A percentile compares a stretch with the other conserved stretches of the same genome.
These are phyloP conservation scores for Trachymyrmex septentrionalis DNA, from an alignment of 1,140 invertebrate genomes.

Conservation along the genomic window DNA sequence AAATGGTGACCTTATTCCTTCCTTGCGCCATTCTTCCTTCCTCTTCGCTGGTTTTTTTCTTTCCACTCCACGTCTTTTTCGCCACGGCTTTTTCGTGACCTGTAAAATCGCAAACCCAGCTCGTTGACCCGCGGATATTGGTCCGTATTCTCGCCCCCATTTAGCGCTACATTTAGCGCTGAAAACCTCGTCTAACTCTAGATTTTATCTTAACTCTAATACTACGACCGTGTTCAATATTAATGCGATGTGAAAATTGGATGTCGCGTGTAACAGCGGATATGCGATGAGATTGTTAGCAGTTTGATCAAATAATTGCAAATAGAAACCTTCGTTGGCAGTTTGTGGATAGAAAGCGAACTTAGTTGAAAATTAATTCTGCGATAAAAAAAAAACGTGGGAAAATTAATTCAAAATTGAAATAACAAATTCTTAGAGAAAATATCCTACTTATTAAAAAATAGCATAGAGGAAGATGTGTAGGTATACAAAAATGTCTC, in stretches of 20 bases:
- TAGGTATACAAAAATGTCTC: background rate
- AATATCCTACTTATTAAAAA: background rate
- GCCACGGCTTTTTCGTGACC: constrained; percentile 48
- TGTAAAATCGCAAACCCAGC: constrained; percentile 57
- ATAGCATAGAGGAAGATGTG: background rate
- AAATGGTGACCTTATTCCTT: constrained; percentile 18
- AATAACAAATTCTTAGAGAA: background rate
- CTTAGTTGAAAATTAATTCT: background rate
- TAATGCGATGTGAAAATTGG: constrained; percentile 18
- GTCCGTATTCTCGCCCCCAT: constrained; percentile 31
- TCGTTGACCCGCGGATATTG: constrained; percentile 39
- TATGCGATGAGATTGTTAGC: constrained; percentile 1
- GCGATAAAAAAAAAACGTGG: background rate
- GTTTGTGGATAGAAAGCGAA: background rate
- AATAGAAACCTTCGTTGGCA: background rate
- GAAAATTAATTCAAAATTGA: background rate
- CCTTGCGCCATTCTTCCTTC: constrained; percentile 6
- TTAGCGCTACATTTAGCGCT: constrained; percentile 34
- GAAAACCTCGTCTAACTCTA: background rate
- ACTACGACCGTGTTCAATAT: constrained; percentile 9
- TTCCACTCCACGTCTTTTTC: constrained; percentile 9
- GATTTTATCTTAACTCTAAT: constrained; percentile 31
- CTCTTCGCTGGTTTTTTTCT: constrained; percentile 6
- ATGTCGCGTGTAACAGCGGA: constrained; percentile 13
- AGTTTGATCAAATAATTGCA: constrained; percentile 33